phyloP scores from a whole-genome alignment of 2,888 invertebrate genomes.

The Saturnia japonica region DNA sequence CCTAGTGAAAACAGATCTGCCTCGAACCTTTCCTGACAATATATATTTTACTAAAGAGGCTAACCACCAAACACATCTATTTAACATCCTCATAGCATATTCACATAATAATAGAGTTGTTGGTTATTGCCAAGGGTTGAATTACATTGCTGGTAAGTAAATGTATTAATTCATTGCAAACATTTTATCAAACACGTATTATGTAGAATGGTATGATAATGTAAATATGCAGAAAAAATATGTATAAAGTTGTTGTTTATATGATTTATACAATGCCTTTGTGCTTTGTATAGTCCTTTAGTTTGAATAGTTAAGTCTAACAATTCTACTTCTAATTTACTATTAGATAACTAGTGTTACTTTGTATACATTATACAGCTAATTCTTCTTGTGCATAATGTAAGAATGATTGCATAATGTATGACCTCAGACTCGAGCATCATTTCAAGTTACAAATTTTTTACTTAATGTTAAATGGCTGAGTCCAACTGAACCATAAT shows the following conservation, averaged over 20 bases:
- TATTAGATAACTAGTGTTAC: no score
- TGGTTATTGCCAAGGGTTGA: conserved; percentile 97
- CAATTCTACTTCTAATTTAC: neutral
- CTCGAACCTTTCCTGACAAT: conserved; percentile 97
- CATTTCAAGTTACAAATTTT: no score
- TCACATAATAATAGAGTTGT: conserved; percentile 93
- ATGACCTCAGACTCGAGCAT: no score
- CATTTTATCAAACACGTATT: neutral
- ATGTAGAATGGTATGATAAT: neutral
- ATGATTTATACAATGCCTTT: neutral
- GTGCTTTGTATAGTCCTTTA: neutral
- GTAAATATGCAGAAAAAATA: no score
- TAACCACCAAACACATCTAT: conserved; percentile 88
- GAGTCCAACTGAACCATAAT: no score
- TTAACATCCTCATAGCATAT: conserved; percentile 93
- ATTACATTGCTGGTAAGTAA: conserved; percentile 90
- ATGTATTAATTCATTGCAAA: neutral
- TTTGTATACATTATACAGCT: no score
- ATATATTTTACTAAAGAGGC: conserved; percentile 92
- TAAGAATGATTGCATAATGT: no score
- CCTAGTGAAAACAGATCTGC: conserved; percentile 93
- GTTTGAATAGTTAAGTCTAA: no score
- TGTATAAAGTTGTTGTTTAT: neutral
- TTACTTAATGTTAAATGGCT: no score
- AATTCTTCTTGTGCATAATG: no score